phyloP scores from a whole-genome alignment of 2,888 invertebrate species.

The Psylliodes chrysocephalus region DNA sequence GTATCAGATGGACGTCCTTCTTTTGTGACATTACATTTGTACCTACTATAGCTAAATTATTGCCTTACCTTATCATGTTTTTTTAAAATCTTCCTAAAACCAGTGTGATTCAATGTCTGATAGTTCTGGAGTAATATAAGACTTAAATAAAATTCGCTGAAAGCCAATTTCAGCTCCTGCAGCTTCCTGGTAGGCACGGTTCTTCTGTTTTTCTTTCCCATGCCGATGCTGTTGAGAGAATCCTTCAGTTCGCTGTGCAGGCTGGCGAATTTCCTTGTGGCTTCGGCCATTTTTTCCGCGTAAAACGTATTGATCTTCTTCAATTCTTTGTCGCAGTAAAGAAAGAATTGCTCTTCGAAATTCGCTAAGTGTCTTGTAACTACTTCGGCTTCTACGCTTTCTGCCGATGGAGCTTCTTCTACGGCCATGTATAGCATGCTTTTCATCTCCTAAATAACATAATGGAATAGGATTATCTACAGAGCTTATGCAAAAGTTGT shows the following conservation, averaged over 20 bases:
- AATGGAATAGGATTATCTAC: no score
- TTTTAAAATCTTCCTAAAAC: slow-evolving; percentile 89
- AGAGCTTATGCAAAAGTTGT: no score
- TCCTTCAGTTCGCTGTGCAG: slow-evolving; percentile 76
- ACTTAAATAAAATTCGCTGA: slow-evolving; percentile 89
- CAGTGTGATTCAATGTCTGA: slow-evolving; percentile 88
- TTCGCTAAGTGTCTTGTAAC: slow-evolving; percentile 78
- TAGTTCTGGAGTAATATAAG: slow-evolving; percentile 88
- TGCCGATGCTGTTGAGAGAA: slow-evolving; percentile 58
- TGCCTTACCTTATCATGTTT: slow-evolving; percentile 83
- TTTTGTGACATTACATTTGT: no score
- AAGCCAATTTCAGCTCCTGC: slow-evolving; percentile 87
- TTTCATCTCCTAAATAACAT: slow-evolving; percentile 92
- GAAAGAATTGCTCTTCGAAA: slow-evolving; percentile 87
- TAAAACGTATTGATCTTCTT: slow-evolving; percentile 91
- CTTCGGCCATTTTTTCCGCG: slow-evolving; percentile 89
- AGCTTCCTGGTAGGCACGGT: slow-evolving; percentile 73
- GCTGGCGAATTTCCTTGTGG: slow-evolving; percentile 81
- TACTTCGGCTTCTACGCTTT: slow-evolving; percentile 76
- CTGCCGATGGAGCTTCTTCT: slow-evolving; percentile 81
- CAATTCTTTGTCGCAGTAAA: slow-evolving; percentile 85
- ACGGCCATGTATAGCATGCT: slow-evolving; percentile 82
- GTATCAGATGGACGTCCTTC: no score
- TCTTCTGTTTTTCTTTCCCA: slow-evolving; percentile 55
- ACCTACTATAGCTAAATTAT: no score